Evolutionary conservation across 2,797 vertebrate genomes (phyloP).

Genomic region (Lutra lutra): DNA sequence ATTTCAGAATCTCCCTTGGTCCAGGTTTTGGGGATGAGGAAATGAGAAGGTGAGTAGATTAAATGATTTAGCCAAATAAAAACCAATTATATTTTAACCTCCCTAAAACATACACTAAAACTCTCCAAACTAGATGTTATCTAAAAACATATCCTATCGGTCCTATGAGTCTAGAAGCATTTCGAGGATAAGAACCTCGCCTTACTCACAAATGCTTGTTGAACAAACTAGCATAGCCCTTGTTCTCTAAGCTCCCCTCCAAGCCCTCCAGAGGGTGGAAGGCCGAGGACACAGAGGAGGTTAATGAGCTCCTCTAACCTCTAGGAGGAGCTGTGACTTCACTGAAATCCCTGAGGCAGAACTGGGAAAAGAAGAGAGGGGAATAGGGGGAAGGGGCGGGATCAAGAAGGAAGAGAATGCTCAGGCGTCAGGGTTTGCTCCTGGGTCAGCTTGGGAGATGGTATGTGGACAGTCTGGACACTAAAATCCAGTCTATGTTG

Average conservation of each 20-base stretch:
- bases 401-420: not conserved
- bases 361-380: not conserved
- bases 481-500: fast-evolving
- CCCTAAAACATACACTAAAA: not conserved
- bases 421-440: not conserved
- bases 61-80: not conserved
- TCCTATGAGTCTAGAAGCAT: not conserved
- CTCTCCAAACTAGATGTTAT: not conserved
- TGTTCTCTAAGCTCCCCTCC: not conserved
- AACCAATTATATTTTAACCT: not conserved
- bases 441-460: not conserved
- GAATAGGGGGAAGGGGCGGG: fast-evolving
- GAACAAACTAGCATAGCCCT: not conserved
- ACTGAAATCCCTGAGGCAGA: not conserved
- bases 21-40: not conserved
- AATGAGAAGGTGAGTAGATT: not conserved
- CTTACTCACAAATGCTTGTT: not conserved
- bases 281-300: not conserved
- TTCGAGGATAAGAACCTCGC: not conserved
- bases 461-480: not conserved
- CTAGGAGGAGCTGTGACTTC: not conserved
- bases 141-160: not conserved
- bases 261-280: not conserved
- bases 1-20: not conserved
- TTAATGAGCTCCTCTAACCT: not conserved